Conservation (phyloP, 1,140 invertebrate genomes). For the Drosophila ironensis region DNA sequence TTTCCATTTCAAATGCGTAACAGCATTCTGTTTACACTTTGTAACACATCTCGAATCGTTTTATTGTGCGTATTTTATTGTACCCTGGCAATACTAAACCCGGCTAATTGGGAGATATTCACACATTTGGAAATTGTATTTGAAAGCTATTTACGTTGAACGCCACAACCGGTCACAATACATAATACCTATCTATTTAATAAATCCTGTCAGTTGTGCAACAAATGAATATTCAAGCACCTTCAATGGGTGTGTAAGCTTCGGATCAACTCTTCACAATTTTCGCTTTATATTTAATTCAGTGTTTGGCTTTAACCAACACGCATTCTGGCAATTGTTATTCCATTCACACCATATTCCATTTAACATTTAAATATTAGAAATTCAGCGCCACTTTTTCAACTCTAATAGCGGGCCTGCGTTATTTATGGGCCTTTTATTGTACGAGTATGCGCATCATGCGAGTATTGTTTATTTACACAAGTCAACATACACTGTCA, state of each 20-base stretch:
- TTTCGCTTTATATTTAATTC: neutral
- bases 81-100: no score
- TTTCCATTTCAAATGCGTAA: slow-evolving; percentile 21
- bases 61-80: no score
- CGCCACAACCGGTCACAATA: no score
- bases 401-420: slow-evolving; percentile 55
- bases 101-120: no score
- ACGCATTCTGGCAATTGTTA: slow-evolving; percentile 37
- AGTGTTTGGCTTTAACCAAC: slow-evolving; percentile 37
- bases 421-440: slow-evolving; percentile 56
- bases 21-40: slow-evolving; percentile 25
- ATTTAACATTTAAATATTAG: slow-evolving; percentile 34
- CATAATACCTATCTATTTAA: no score
- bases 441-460: slow-evolving; percentile 23
- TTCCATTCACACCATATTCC: slow-evolving; percentile 47
- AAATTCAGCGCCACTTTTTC: slow-evolving; percentile 28
- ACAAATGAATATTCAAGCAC: no score
- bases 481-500: slow-evolving; percentile 22
- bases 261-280: no score
- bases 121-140: no score
- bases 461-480: slow-evolving; percentile 62
- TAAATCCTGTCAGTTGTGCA: no score
- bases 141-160: no score
- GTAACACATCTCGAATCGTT: slow-evolving; percentile 11
- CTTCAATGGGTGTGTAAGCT: no score